A percentile compares a stretch with the other conserved stretches of the same genome.
Evolutionary conservation across 2,888 invertebrate species (phyloP).

Genomic region (Zaprionus obscuricornis): DNA sequence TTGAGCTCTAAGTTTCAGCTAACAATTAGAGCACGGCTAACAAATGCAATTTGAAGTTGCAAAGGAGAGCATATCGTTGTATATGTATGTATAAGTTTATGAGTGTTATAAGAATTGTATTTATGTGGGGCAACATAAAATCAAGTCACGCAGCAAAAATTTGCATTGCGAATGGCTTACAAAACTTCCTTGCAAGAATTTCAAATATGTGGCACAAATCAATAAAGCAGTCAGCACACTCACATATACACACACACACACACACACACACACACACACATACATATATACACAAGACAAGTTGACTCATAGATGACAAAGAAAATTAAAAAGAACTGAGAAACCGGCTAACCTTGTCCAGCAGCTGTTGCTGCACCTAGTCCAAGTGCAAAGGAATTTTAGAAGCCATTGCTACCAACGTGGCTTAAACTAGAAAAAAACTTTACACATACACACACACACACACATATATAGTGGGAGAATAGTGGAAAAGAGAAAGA

Average conservation of each 20-base stretch:
- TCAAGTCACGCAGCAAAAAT: constrained; percentile 66
- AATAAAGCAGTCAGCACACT: constrained; percentile 54
- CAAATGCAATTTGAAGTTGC: constrained; percentile 35
- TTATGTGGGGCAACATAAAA: constrained; percentile 34
- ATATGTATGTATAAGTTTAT: background rate
- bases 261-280: constrained; percentile 8
- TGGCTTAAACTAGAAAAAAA: constrained; percentile 57
- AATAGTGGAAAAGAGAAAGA: constrained; percentile 1
- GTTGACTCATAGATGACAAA: constrained; percentile 6
- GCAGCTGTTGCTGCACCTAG: constrained; percentile 64
- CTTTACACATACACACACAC: constrained; percentile 26
- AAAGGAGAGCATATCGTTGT: constrained; percentile 2
- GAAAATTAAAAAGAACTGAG: constrained; percentile 37
- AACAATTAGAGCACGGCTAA: constrained; percentile 56
- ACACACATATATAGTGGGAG: constrained; percentile 38
- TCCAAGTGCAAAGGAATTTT: constrained; percentile 64
- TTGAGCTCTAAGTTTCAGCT: constrained; percentile 23
- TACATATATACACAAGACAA: background rate
- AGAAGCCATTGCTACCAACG: constrained; percentile 65
- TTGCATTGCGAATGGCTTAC: constrained; percentile 62
- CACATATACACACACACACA: constrained; percentile 26
- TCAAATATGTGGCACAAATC: constrained; percentile 72
- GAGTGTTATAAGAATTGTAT: constrained; percentile 20
- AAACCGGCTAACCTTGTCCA: constrained; percentile 72
- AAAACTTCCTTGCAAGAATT: constrained; percentile 71